phyloP scores from a whole-genome alignment of 2,113 vertebrate genomes.

The Coptodon rendalli region DNA sequence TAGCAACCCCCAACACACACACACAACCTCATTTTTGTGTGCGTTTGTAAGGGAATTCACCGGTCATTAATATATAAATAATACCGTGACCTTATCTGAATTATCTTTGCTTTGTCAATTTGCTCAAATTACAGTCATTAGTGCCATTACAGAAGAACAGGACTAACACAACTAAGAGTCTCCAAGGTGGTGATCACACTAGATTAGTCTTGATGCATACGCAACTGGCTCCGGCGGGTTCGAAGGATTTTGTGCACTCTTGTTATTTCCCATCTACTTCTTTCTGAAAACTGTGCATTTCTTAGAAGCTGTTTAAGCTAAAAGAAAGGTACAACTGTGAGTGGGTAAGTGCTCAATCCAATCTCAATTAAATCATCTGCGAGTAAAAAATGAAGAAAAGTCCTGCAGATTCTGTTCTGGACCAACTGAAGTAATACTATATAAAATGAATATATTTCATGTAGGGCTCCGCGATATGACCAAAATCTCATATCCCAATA shows the following conservation, averaged over 20 bases:
- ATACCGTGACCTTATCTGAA: not conserved
- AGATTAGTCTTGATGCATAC: not conserved
- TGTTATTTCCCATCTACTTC: not conserved
- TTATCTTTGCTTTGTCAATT: not conserved
- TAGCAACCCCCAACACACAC: not conserved
- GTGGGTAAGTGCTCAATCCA: not conserved
- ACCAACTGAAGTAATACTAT: not conserved
- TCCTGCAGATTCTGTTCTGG: not conserved
- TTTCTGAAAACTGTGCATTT: not conserved
- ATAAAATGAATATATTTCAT: not conserved
- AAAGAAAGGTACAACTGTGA: not conserved
- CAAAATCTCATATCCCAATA: not conserved
- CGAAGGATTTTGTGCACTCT: not conserved
- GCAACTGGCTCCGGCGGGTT: not conserved
- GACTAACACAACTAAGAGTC: not conserved
- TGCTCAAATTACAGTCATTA: not conserved
- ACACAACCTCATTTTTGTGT: not conserved
- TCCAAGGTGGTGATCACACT: not conserved
- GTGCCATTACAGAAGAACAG: not conserved
- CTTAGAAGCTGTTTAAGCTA: not conserved
- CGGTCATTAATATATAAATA: not conserved
- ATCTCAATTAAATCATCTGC: not conserved
- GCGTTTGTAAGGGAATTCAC: not conserved
- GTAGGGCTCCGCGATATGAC: rapidly evolving
- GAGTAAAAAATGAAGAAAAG: not conserved